Base-by-base conservation (phyloP, 1,140 invertebrate species). In the Habropoda laboriosa region DNA sequence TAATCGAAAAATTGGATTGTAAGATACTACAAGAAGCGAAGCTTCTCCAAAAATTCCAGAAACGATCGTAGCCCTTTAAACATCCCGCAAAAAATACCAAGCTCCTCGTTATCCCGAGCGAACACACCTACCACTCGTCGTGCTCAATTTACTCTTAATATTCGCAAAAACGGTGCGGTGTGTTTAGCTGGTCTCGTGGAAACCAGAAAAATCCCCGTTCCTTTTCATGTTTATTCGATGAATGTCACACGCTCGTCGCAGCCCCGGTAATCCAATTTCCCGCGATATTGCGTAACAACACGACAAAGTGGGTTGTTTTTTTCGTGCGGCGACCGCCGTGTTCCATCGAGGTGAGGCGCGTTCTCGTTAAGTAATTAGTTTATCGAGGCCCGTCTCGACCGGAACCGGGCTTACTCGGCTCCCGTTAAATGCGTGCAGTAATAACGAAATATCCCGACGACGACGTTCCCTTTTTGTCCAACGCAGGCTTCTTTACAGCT, bases 311-410 rank as follows among this genome's bases (percentile, higher is more conserved):
- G 86, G 81, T 88, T 87, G 83, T 84, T 55, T 71, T 66, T 86
- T 66, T 12, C 32, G 21, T 21, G 24, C 42, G 49, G 71, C 8
- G 8, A 64, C 1, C 24, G 40, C 35, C 32, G 58, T n/a, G n/a
- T 60, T 73, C 21, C 78, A 67, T 81, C 73, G 70, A 16, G 24
- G 24, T 13, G 38, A 42, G 53, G 35, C 57, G 38, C 73, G 21
- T 71, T 71, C 80, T 78, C 80, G 85, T 88, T 86, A 88, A 79
- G 82, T 89, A 88, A 90, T 89, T 89, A 86, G 67, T 87, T 89
- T 86, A 83, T 81, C 73, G 51, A 83, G 35, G 76, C 32, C 8
- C n/a, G 47, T 30, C 30, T 64, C 24, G 13, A 42, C n/a, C 6
- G 40, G 49, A 30, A 79, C 13, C 24, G 16, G 47, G 40, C 47